Percentiles rank a stretch among this genome's conserved stretches.
Conservation (phyloP, 1,140 invertebrate species). For the Berghia stephanieae region DNA sequence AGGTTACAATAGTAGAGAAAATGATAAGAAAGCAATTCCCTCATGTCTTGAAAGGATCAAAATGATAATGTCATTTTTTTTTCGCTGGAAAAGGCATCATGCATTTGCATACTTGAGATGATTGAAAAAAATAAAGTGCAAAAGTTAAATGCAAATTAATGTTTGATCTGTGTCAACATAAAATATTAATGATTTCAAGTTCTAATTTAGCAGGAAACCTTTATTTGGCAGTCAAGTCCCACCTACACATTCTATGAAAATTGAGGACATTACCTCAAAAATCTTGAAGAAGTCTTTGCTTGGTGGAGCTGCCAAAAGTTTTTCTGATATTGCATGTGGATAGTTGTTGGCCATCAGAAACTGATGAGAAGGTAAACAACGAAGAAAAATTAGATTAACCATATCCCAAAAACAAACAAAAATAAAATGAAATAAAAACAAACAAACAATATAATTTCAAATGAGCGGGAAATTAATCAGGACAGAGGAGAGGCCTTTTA, state of each 20-base stretch:
- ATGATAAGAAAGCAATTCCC: too few relatives aligned
- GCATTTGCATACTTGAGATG: not conserved
- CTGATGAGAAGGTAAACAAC: conserved; percentile 41
- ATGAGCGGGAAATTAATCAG: too few relatives aligned
- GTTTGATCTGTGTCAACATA: not conserved
- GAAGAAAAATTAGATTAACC: not conserved
- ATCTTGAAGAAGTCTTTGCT: conserved; percentile 61
- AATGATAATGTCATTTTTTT: too few relatives aligned
- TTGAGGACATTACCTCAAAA: conserved; percentile 56
- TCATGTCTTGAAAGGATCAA: too few relatives aligned
- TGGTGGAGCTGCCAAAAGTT: conserved; percentile 54
- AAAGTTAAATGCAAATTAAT: not conserved
- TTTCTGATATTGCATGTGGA: conserved; percentile 49
- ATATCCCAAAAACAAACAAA: conserved; percentile 8
- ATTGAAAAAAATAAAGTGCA: not conserved
- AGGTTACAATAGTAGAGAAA: too few relatives aligned
- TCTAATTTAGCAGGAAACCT: too few relatives aligned
- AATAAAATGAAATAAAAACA: not conserved
- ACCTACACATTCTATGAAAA: not conserved
- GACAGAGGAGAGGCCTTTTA: too few relatives aligned
- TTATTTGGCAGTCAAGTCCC: not conserved
- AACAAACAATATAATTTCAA: not conserved
- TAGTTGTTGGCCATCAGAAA: conserved; percentile 54
- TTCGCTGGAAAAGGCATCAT: too few relatives aligned
- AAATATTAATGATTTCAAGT: not conserved